Evolutionary conservation across 2,888 invertebrate genomes (phyloP), one percentile per base, ranked within the genome.

Genomic region (Drosophila multiciliata): DNA sequence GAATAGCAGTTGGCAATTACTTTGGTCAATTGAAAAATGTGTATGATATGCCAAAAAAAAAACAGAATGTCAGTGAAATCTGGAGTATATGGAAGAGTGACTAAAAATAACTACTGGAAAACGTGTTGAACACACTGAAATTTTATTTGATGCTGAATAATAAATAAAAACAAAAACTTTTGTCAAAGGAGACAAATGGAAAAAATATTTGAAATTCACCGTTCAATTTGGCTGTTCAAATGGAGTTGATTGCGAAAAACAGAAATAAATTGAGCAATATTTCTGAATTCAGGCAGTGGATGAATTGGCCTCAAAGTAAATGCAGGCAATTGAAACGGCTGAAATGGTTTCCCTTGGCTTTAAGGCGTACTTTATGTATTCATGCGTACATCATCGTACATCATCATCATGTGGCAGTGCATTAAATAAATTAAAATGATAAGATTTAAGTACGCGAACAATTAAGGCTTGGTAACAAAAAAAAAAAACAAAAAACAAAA

Each of bases 341-440:
- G 66, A 29, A 29, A 48, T 26, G 35, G 26, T 52, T 23, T 45
- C 11, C 12, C 50, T 52, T 42, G n/a, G 57, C 52, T 49, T 59
- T 50, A 45, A 57, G 66, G 32, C 12, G 15, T 23, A 8, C 17
- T 12, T 20, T 32, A n/a, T 29, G 52, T 23, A 17, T 52, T 12
- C 17, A 11, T 5, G 23, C 45, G 45, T 45, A 15, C 35, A 20
- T n/a, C 38, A 62, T 57, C 2, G 33, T 57, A 32, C 61, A 72
- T 72, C 26, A 29, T 72, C 61, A 72, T 72, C 26, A 29, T 72
- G 59, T 35, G 60, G 52, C 65, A 49, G 48, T 69, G 58, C 62
- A 65, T 62, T 77, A 69, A 57, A 48, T 54, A 59, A 62, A 76
- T 76, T 53, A 50, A 73, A 58, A 66, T 70, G 65, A 73, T 64